Evolutionary conservation across 2,888 invertebrate species (phyloP).

Genomic region (Pantelozetes paolii): DNA sequence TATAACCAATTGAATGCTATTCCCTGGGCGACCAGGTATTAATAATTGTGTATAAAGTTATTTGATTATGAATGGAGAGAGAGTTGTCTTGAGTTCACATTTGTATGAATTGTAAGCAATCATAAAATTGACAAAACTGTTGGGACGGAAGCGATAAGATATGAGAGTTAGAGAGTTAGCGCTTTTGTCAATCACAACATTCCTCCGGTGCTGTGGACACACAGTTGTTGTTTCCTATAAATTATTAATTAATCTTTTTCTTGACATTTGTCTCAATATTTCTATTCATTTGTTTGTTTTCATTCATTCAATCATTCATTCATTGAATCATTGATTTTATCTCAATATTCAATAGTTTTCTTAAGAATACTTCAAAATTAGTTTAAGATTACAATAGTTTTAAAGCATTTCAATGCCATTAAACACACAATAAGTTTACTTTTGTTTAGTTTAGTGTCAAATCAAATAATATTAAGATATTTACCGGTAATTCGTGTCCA

Average conservation of each 20-base stretch:
- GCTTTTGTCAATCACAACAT: slow-evolving; percentile 17
- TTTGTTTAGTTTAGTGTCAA: background rate
- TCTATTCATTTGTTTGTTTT: background rate
- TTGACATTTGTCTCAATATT: background rate
- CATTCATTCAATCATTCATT: too few relatives aligned
- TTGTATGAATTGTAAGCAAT: background rate
- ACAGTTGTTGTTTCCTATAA: background rate
- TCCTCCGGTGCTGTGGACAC: background rate
- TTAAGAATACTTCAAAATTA: too few relatives aligned
- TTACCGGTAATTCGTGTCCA: slow-evolving; percentile 7
- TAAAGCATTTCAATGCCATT: too few relatives aligned
- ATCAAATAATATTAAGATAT: background rate
- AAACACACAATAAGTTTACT: too few relatives aligned
- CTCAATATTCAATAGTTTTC: too few relatives aligned
- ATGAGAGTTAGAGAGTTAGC: background rate
- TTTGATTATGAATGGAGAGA: background rate
- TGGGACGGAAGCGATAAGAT: slow-evolving; percentile 26
- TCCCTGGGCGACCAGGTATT: slow-evolving; percentile 1
- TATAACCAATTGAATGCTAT: background rate
- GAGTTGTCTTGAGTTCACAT: background rate
- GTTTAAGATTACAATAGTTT: too few relatives aligned
- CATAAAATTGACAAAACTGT: slow-evolving; percentile 23
- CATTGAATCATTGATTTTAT: too few relatives aligned
- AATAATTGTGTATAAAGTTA: background rate
- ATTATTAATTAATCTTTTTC: background rate